A percentile compares a stretch with the other conserved stretches of the same genome.
Evolutionary conservation across 2,888 invertebrate genomes (phyloP).

Genomic region (Sphinx pinastri): DNA sequence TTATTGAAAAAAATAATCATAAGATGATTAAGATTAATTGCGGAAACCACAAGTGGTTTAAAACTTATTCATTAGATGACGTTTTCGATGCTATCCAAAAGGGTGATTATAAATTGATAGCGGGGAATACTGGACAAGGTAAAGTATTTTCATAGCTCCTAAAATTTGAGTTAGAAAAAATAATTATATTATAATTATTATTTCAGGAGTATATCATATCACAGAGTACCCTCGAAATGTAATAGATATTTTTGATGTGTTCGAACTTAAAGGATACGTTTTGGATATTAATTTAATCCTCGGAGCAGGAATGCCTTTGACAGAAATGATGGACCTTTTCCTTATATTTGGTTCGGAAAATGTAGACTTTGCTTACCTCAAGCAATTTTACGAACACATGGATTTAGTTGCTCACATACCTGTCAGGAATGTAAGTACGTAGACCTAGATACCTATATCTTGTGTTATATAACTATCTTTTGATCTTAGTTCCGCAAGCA

Average conservation of each 20-base stretch:
- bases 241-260: slow-evolving; percentile 70
- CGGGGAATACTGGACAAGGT: slow-evolving; percentile 91
- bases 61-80: slow-evolving; percentile 72
- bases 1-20: slow-evolving; percentile 43
- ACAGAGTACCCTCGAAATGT: slow-evolving; percentile 60
- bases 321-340: slow-evolving; percentile 77
- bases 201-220: slow-evolving; percentile 71
- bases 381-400: slow-evolving; percentile 85
- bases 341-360: slow-evolving; percentile 58
- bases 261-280: slow-evolving; percentile 59
- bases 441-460: background rate
- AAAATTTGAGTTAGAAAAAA: background rate
- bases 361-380: slow-evolving; percentile 85
- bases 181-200: slow-evolving; percentile 12
- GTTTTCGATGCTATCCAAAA: slow-evolving; percentile 72
- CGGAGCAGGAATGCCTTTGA: slow-evolving; percentile 70
- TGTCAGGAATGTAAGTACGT: slow-evolving; percentile 86
- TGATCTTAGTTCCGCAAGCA: too few relatives aligned
- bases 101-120: slow-evolving; percentile 83
- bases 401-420: slow-evolving; percentile 89
- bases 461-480: too few relatives aligned
- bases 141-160: slow-evolving; percentile 31
- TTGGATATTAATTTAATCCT: slow-evolving; percentile 68
- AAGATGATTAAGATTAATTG: slow-evolving; percentile 80
- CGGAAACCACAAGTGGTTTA: slow-evolving; percentile 75